These are phyloP conservation scores for Oryctolagus cuniculus DNA, from an alignment of 2,113 vertebrate species.

Conservation along the genomic window DNA sequence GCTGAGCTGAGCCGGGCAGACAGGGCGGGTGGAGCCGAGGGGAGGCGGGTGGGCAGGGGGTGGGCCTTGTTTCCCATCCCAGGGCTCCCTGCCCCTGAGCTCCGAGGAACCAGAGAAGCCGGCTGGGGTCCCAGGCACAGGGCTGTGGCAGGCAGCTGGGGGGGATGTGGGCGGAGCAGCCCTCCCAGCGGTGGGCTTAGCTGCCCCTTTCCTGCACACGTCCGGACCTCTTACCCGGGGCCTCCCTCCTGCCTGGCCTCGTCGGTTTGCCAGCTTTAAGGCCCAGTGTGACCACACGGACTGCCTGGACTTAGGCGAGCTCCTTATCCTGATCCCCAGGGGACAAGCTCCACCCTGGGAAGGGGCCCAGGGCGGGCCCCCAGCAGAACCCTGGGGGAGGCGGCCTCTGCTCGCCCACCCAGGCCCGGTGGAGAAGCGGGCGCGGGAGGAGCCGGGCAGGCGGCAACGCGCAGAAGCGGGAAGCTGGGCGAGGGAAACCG, in stretches of 20 bases:
- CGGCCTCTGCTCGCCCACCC: neutral
- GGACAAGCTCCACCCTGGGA: neutral
- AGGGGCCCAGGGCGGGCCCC: neutral
- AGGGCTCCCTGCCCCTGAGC: too few species aligned
- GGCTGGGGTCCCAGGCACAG: neutral
- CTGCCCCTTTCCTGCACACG: neutral
- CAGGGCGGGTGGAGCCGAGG: neutral
- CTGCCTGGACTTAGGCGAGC: neutral
- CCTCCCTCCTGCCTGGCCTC: neutral
- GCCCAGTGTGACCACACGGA: neutral
- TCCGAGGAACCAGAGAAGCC: neutral
- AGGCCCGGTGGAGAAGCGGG: neutral
- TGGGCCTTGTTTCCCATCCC: neutral
- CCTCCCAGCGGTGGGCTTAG: too few species aligned
- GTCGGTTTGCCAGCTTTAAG: neutral
- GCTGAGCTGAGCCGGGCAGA: neutral
- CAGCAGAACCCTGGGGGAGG: neutral
- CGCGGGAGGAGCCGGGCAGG: neutral
- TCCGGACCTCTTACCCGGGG: neutral
- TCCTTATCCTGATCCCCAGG: neutral
- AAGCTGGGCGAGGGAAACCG: constrained; percentile 61
- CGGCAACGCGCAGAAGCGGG: neutral
- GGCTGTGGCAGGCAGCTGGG: too few species aligned
- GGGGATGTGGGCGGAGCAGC: neutral
- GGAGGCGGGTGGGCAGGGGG: neutral